phyloP scores from a whole-genome alignment of 2,113 vertebrate species.

The Ia io region DNA sequence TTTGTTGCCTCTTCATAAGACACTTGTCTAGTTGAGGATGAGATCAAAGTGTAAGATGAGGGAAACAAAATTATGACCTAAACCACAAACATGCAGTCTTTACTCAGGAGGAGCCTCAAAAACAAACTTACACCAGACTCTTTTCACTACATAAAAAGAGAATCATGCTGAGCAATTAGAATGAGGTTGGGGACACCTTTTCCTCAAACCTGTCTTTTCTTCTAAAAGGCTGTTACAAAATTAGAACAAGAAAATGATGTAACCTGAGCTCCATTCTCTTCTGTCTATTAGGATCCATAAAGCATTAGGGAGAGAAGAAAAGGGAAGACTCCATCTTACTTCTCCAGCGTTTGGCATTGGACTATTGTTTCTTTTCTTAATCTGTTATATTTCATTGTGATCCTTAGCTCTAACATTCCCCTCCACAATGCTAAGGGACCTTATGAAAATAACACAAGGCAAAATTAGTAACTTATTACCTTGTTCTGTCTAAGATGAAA shows the following conservation, averaged over 20 bases:
- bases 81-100: conserved; percentile 20
- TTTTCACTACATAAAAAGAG: neutral
- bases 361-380: neutral
- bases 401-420: neutral
- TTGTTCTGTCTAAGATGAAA: neutral
- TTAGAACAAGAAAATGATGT: neutral
- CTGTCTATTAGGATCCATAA: neutral
- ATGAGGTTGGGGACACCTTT: neutral
- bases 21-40: conserved; percentile 71
- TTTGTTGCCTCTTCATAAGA: conserved; percentile 59
- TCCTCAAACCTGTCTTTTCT: neutral
- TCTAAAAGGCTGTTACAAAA: neutral
- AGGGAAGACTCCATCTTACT: too few species aligned
- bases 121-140: neutral
- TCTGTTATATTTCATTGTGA: neutral
- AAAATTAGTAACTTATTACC: neutral
- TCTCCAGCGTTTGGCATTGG: neutral
- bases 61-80: conserved; percentile 33
- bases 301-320: neutral
- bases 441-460: neutral
- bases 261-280: neutral
- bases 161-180: neutral
- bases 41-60: conserved; percentile 74
- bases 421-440: neutral
- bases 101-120: neutral